phyloP scores from a whole-genome alignment of 2,888 invertebrate genomes.

The Leptopilina drosophilae region DNA sequence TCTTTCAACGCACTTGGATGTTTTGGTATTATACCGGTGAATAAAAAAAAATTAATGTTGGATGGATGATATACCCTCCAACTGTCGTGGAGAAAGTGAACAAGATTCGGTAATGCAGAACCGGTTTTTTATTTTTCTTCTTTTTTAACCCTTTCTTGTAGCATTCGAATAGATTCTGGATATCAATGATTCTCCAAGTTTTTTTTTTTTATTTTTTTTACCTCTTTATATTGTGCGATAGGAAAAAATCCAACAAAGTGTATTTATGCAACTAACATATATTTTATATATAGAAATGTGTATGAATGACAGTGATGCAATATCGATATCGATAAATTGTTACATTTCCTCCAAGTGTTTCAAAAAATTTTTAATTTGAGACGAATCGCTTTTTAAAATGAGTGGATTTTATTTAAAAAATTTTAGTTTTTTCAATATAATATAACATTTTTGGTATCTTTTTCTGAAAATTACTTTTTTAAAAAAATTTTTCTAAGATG shows the following conservation, averaged over 20 bases:
- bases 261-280: neutral
- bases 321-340: too few relatives aligned
- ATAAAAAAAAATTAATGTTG: conserved; percentile 12
- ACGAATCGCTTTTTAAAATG: too few relatives aligned
- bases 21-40: neutral
- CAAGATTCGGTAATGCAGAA: conserved; percentile 34
- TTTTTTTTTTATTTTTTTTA: neutral
- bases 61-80: neutral
- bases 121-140: conserved; percentile 12
- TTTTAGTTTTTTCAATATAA: too few relatives aligned
- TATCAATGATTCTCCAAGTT: neutral
- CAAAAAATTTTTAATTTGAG: too few relatives aligned
- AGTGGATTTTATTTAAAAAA: too few relatives aligned
- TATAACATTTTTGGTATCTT: too few relatives aligned
- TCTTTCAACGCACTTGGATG: neutral
- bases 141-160: conserved; percentile 7
- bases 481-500: too few relatives aligned
- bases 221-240: neutral
- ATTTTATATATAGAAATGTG: neutral
- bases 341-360: too few relatives aligned
- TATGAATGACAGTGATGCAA: neutral
- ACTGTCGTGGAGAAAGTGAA: conserved; percentile 28
- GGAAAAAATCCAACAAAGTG: neutral
- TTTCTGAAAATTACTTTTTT: too few relatives aligned
- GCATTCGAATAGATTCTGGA: conserved; percentile 4